phyloP scores from a whole-genome alignment of 2,797 vertebrate genomes.

The Liasis olivaceus region DNA sequence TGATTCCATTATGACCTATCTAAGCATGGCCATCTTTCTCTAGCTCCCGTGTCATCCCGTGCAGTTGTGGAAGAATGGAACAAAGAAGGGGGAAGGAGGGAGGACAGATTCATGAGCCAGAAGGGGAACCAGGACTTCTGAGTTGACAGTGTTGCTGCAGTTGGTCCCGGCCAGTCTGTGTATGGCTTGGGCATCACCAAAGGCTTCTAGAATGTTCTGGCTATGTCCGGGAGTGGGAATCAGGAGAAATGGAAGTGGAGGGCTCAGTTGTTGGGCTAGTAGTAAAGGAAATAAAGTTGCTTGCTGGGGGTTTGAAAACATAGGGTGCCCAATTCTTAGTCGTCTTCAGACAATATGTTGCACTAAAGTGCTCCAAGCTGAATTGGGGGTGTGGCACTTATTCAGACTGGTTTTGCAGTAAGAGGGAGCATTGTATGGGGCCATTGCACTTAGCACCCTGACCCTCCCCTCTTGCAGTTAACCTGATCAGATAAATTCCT shows the following conservation, averaged over 20 bases:
- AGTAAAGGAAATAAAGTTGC: not conserved
- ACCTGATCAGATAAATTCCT: not conserved
- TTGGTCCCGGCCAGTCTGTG: not conserved
- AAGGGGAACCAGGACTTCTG: not conserved
- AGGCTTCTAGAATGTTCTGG: not conserved
- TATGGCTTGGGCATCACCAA: not conserved
- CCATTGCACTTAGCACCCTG: not conserved
- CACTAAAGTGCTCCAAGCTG: not conserved
- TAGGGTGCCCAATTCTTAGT: not conserved
- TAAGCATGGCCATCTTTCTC: not conserved
- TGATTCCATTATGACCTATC: not conserved
- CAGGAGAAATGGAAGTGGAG: not conserved
- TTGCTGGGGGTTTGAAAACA: not conserved
- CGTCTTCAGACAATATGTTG: not conserved
- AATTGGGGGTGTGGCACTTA: not conserved
- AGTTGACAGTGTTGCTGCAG: not conserved
- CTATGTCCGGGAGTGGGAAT: not conserved
- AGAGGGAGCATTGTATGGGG: not conserved
- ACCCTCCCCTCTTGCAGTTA: not conserved
- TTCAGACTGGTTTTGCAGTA: not conserved
- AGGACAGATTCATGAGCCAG: not conserved
- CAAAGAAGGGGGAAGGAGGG: not conserved
- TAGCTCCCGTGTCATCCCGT: not conserved
- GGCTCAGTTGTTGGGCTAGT: too few species aligned
- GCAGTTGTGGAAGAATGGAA: not conserved